Percentiles rank a stretch among this genome's conserved stretches.
These are phyloP conservation scores for Lichenostomus cassidix DNA, from an alignment of 2,113 vertebrate species.

Conservation along the genomic window DNA sequence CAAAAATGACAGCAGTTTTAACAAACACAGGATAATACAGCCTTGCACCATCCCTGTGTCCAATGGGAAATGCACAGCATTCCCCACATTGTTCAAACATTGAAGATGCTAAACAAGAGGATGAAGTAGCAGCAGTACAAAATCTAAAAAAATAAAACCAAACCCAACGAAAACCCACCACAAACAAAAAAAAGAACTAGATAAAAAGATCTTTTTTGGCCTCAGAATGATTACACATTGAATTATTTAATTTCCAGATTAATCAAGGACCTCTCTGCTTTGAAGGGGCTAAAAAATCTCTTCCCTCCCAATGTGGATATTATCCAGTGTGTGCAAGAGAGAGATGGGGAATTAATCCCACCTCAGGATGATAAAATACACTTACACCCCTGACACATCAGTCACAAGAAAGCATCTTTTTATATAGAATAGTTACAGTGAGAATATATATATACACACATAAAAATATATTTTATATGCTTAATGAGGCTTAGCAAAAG, in stretches of 20 bases:
- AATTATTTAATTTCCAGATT: background rate
- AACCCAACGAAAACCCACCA: background rate
- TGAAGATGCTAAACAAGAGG: background rate
- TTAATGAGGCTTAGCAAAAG: background rate
- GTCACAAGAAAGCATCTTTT: background rate
- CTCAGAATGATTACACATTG: background rate
- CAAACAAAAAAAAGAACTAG: background rate
- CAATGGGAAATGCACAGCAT: background rate
- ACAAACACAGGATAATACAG: background rate
- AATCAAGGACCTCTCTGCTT: background rate
- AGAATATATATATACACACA: background rate
- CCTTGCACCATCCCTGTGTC: background rate
- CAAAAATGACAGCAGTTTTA: background rate
- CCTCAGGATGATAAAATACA: background rate
- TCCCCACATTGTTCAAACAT: background rate
- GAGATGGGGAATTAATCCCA: background rate
- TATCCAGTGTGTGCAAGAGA: background rate
- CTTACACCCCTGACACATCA: background rate
- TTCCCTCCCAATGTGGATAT: background rate
- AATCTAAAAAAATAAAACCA: background rate
- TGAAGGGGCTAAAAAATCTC: background rate
- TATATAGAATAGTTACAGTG: background rate
- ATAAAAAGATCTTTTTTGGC: background rate
- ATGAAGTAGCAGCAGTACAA: background rate
- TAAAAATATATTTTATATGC: background rate